A percentile compares a stretch with the other conserved stretches of the same genome.
These are phyloP conservation scores for Apantesis nais DNA, from an alignment of 2,888 invertebrate species.

Conservation along the genomic window DNA sequence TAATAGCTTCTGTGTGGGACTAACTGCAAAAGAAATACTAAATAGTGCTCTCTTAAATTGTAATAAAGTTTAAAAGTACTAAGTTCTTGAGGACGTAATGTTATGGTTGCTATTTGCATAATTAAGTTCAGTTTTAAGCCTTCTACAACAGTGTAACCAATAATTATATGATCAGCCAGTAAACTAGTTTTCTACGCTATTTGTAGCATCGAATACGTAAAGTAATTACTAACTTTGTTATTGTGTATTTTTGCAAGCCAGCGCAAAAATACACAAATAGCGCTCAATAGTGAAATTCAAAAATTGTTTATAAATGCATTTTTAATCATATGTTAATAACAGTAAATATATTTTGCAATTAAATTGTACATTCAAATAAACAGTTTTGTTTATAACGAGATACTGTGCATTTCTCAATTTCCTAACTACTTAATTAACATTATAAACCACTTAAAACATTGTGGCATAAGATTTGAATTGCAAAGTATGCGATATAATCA, in stretches of 20 bases:
- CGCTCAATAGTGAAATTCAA: not conserved
- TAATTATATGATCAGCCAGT: slow-evolving; percentile 9
- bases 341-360: slow-evolving; percentile 20
- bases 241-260: not conserved
- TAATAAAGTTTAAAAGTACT: slow-evolving; percentile 55
- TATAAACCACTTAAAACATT: slow-evolving; percentile 40
- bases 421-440: slow-evolving; percentile 35
- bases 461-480: slow-evolving; percentile 44
- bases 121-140: slow-evolving; percentile 42
- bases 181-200: not conserved
- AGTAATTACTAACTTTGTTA: not conserved
- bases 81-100: slow-evolving; percentile 44
- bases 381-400: slow-evolving; percentile 28
- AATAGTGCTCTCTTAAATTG: slow-evolving; percentile 54
- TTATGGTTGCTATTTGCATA: slow-evolving; percentile 43
- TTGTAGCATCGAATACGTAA: not conserved
- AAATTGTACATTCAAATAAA: slow-evolving; percentile 1
- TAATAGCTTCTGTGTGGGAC: slow-evolving; percentile 58
- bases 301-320: not conserved
- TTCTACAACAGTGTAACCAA: slow-evolving; percentile 16
- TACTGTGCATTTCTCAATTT: slow-evolving; percentile 33
- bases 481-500: slow-evolving; percentile 35
- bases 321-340: slow-evolving; percentile 22
- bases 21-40: slow-evolving; percentile 60
- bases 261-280: too few species aligned